phyloP scores from a whole-genome alignment of 2,113 vertebrate species.

The Daubentonia madagascariensis region DNA sequence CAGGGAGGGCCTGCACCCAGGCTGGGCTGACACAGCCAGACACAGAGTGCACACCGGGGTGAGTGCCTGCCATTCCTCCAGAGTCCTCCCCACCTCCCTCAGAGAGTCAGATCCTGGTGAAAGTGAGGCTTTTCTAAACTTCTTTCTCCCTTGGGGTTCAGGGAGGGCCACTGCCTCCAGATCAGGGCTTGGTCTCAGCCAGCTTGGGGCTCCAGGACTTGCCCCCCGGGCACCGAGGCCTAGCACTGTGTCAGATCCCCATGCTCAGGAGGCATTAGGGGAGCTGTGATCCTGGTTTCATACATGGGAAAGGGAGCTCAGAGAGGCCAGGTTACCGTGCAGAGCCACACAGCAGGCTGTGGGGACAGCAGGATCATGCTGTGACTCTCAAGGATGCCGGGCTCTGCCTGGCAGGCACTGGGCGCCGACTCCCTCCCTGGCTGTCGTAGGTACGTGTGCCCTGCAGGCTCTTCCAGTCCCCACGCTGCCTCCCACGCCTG shows the following conservation, averaged over 20 bases:
- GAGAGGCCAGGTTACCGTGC: accelerated
- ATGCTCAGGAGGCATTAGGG: background rate
- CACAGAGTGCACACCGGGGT: conserved; percentile 87
- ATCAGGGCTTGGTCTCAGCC: background rate
- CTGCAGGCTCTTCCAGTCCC: no score
- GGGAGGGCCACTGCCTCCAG: background rate
- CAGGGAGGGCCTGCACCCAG: conserved; percentile 90
- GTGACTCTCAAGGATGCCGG: background rate
- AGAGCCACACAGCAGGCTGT: background rate
- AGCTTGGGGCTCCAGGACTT: background rate
- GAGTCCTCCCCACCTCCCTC: background rate
- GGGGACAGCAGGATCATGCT: background rate
- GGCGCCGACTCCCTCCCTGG: background rate
- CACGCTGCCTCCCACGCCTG: no score
- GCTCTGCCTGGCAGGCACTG: background rate
- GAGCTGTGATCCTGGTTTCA: background rate
- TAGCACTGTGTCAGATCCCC: background rate
- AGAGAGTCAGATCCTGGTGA: background rate
- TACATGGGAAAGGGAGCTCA: background rate
- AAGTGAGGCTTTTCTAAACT: background rate
- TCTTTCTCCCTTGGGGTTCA: background rate
- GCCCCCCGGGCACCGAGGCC: background rate
- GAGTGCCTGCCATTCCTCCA: background rate
- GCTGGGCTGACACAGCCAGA: conserved; percentile 86
- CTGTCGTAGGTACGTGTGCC: conserved; percentile 88